phyloP scores from a whole-genome alignment of 2,888 invertebrate genomes.

The Hyposoter dolosus region DNA sequence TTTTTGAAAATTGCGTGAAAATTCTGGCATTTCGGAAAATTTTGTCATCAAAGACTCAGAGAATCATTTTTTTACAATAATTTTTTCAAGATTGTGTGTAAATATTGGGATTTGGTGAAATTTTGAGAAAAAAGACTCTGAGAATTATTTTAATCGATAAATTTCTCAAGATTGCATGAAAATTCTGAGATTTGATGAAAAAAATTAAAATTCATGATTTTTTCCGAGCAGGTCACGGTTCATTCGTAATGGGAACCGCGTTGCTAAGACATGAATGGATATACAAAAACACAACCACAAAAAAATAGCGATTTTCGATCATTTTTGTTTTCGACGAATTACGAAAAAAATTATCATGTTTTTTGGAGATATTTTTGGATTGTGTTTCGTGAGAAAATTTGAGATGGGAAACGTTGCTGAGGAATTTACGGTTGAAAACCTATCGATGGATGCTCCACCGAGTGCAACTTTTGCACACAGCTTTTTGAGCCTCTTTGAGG shows the following conservation, averaged over 20 bases:
- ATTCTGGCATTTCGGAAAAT: too few species aligned
- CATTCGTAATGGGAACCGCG: not conserved
- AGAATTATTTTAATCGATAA: too few species aligned
- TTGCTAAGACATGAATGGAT: not conserved
- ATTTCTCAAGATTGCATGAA: too few species aligned
- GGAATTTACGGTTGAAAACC: not conserved
- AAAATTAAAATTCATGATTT: not conserved
- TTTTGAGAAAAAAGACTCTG: too few species aligned
- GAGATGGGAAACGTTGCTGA: not conserved
- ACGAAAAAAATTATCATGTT: not conserved
- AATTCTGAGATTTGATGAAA: not conserved
- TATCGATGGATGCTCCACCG: not conserved
- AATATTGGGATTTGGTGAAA: too few species aligned
- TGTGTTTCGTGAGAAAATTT: not conserved
- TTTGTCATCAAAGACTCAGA: too few species aligned
- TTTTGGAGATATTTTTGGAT: not conserved
- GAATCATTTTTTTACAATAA: too few species aligned
- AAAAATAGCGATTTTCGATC: not conserved
- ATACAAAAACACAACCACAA: not conserved
- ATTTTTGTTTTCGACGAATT: not conserved
- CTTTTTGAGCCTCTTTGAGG: conserved; percentile 43
- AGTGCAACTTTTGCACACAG: not conserved
- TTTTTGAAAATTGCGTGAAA: too few species aligned
- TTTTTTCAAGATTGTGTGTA: too few species aligned
- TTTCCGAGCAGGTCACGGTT: not conserved